Percentiles rank a stretch among this genome's conserved stretches.
These are phyloP conservation scores for Acrocephalus scirpaceus DNA, from an alignment of 2,797 vertebrate species.

Conservation along the genomic window DNA sequence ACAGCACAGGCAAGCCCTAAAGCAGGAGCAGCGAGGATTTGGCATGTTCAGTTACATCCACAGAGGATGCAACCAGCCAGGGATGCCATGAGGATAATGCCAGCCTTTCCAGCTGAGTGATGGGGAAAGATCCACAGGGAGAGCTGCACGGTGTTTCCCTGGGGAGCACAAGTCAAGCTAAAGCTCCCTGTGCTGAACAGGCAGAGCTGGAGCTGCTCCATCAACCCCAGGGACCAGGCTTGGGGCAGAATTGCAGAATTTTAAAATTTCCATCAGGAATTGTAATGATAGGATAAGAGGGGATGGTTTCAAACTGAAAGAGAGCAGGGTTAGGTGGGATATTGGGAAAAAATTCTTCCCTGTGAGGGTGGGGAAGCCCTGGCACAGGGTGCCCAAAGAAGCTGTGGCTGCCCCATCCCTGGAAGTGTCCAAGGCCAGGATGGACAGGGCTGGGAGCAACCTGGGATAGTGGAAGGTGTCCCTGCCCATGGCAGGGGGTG, in stretches of 20 bases:
- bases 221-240: rapidly evolving
- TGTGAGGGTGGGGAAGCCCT: rapidly evolving
- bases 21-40: background rate
- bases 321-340: background rate
- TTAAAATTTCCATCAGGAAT: background rate
- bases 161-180: background rate
- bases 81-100: background rate
- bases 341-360: rapidly evolving
- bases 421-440: rapidly evolving
- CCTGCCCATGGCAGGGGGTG: background rate
- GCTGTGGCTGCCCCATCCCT: background rate
- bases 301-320: background rate
- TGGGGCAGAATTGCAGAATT: background rate
- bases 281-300: background rate
- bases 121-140: background rate
- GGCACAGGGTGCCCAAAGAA: background rate
- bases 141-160: rapidly evolving
- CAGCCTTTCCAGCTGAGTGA: background rate
- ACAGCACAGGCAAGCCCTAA: background rate
- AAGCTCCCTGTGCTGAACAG: background rate
- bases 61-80: background rate
- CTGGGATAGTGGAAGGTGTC: rapidly evolving
- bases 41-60: background rate
- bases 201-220: background rate
- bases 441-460: rapidly evolving